Evolutionary conservation across 1,140 invertebrate species (phyloP), one percentile per base, ranked within the genome.

Genomic region (Psilanteris sp.): DNA sequence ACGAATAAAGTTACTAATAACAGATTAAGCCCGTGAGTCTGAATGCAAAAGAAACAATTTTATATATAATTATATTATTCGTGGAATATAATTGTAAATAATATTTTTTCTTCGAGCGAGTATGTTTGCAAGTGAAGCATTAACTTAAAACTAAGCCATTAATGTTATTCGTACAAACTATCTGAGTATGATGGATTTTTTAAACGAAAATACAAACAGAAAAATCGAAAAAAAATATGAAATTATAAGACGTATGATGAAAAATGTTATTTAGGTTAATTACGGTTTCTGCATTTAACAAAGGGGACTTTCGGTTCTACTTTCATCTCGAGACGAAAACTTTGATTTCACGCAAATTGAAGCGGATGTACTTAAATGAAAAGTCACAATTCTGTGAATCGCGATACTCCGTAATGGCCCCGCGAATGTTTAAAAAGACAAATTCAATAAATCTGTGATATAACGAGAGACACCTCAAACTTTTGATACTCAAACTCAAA

Each of bases 371-470:
- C 77, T 79, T 79, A 79, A 75, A 41, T 26, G 41, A 52, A 9
- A 59, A 68, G 37, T 44, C 48, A 61, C 22, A 41, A 37, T 55
- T 62, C 36, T 27, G 59, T 44, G 36, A 20, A 66, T 24, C 34
- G 11, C 39, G 37, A 26, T 36, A 46, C 62, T 31, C 70, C 62
- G 79, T 80, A 61, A 79, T 79, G 74, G 77, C 70, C 50, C 73
- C 50, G 71, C 54, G 52, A 54, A 44, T 68, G 67, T 66, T 74
- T 73, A 37, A 64, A 74, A 74, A 66, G 39, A 77, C 72, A 84
- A 85, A 80, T 84, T 80, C 44, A 75, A 80, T 78, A 83, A 85
- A 85, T 85, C 85, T 88, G 86, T 88, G 85, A 88, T 88, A 88
- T 87, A 83, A 82, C 57, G 59, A 43, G 66, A 59, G 72, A 80